Percentiles rank a stretch among this genome's conserved stretches.
These are phyloP conservation scores for Urocitellus parryii DNA, from an alignment of 2,113 vertebrate species.

Conservation along the genomic window DNA sequence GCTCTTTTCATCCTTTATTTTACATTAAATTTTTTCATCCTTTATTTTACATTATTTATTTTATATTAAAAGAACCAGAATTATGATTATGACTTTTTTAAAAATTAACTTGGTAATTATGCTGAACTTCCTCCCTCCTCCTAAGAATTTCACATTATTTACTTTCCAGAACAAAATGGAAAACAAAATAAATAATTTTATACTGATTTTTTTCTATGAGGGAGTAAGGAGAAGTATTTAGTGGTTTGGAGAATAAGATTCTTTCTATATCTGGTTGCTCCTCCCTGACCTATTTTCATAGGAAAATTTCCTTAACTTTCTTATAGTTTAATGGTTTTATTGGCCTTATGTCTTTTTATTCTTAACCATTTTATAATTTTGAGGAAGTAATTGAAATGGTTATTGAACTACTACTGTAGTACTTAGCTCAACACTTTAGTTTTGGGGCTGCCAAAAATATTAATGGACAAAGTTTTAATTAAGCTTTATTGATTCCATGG, in stretches of 20 bases:
- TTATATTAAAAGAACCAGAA: not conserved
- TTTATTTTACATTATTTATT: not conserved
- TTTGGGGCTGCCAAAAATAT: slow-evolving; percentile 60
- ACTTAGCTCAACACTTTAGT: slow-evolving; percentile 32
- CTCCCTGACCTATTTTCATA: not conserved
- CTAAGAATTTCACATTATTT: not conserved
- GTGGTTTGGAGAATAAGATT: not conserved
- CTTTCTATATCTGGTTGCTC: not conserved
- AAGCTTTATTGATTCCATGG: slow-evolving; percentile 52
- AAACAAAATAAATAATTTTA: not conserved
- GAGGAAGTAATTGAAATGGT: slow-evolving; percentile 7
- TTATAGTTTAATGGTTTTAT: not conserved
- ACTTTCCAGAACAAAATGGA: not conserved
- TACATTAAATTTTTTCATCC: not conserved
- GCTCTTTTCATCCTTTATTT: not conserved
- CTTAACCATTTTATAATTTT: not conserved
- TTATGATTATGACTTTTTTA: not conserved
- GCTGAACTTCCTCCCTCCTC: not conserved
- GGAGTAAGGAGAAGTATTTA: not conserved
- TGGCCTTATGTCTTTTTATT: not conserved
- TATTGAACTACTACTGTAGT: not conserved
- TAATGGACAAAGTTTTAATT: slow-evolving; percentile 68
- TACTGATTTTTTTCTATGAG: not conserved
- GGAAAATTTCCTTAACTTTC: not conserved
- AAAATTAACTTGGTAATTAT: not conserved